Base-by-base conservation (phyloP, 1,140 invertebrate species). In the Scaptomyza montana region DNA sequence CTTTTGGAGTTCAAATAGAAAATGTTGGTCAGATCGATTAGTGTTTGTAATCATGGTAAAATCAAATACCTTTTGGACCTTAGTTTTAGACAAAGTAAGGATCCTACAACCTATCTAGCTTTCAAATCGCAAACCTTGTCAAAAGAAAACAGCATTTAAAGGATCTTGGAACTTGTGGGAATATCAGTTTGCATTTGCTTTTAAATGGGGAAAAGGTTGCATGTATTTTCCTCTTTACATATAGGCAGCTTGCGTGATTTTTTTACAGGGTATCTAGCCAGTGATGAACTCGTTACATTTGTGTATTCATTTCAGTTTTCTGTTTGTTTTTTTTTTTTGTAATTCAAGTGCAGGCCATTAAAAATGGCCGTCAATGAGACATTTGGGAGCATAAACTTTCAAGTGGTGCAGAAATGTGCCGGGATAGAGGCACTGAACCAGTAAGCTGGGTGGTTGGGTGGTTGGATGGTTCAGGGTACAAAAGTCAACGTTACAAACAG, bases 291-390 rank as follows among this genome's bases (percentile, higher is more conserved):
- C 2, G 45, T 13, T 36, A 5, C 7, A 1, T 25, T 1, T 12
- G 47, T 30, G 10, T 16, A 57, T 47, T 51, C 12, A 36, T 33
- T 30, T 10, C 12, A 41, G 53, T 49, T 70, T 36, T 8, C 28
- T 71, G 49, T 50, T 54, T 46, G 63, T 50, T 54, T 51, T 66
- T 62, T 73, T 75, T 78, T 81, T 70, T 74, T 19, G 53, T 65
- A 49, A 47, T 59, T 72, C 65, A 78, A 68, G 59, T 68, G 66
- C 66, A 70, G 66, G 56, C 80, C 80, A 84, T 84, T 84, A 84
- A 84, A 84, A 84, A 84, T 84, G 80, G 80, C 80, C 72, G 80
- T 87, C 81, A 86, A 86, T 81, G 81, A 73, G 66, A 78, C 74
- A 77, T 74, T 86, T 77, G 77, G 81, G 81, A 81, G 80, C 77